Percentiles rank a stretch among this genome's conserved stretches.
phyloP scores from a whole-genome alignment of 64 coral and sea anemone genomes.

The Stylophora pistillata region DNA sequence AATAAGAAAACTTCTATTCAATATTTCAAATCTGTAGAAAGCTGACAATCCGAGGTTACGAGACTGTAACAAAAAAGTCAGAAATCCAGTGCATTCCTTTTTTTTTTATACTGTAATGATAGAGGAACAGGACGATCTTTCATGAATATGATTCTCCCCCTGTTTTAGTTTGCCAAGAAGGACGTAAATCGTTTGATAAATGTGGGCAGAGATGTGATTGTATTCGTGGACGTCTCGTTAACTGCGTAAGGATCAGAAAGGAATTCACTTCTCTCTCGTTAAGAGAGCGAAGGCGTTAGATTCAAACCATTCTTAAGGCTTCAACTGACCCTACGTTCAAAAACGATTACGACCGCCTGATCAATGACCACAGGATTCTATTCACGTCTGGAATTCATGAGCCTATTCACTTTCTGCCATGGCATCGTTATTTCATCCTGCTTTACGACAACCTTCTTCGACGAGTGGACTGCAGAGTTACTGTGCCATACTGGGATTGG shows the following conservation, averaged over 20 bases:
- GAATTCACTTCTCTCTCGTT: constrained; percentile 53
- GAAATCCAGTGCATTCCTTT: too few species aligned
- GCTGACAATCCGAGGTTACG: too few species aligned
- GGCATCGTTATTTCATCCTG: constrained; percentile 69
- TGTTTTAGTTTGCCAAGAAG: neutral
- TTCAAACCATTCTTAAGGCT: constrained; percentile 2
- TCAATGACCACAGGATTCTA: neutral
- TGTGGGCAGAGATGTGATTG: constrained; percentile 50
- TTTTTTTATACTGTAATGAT: too few species aligned
- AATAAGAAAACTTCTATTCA: too few species aligned
- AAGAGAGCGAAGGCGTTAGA: constrained; percentile 31
- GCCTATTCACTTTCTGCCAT: constrained; percentile 1
- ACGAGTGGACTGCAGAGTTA: constrained; percentile 53
- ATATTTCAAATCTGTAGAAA: too few species aligned
- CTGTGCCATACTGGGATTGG: constrained; percentile 69
- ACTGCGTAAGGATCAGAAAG: constrained; percentile 57
- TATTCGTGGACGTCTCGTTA: neutral
- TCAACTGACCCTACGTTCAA: neutral
- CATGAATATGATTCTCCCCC: too few species aligned
- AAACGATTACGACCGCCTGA: neutral
- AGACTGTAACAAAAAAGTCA: too few species aligned
- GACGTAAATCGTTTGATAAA: constrained; percentile 10
- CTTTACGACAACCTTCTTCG: constrained; percentile 65
- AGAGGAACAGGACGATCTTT: too few species aligned
- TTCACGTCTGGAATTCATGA: constrained; percentile 2